Evolutionary conservation across 2,797 vertebrate species (phyloP).

Genomic region (Myotis planiceps): DNA sequence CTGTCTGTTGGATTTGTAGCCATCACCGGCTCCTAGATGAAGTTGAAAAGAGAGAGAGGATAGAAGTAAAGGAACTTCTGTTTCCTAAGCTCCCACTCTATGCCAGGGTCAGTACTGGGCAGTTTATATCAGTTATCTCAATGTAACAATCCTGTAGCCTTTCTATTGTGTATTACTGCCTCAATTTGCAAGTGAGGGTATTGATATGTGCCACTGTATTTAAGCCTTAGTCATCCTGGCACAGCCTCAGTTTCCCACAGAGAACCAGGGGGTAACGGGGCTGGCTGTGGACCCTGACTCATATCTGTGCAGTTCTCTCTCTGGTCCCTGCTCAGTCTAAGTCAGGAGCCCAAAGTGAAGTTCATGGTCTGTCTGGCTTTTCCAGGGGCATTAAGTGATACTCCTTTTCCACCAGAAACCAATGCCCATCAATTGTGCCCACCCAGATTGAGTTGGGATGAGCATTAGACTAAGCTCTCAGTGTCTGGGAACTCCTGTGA

Average conservation of each 20-base stretch:
- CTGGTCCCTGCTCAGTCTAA: not conserved
- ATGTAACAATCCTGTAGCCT: not conserved
- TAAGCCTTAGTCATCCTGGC: not conserved
- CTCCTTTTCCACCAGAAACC: not conserved
- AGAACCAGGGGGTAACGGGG: not conserved
- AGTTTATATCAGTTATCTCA: not conserved
- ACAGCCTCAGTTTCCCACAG: not conserved
- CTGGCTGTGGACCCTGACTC: not conserved
- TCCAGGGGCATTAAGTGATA: not conserved
- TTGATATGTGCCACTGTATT: not conserved
- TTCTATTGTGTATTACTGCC: not conserved
- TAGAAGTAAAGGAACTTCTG: not conserved
- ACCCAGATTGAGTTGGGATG: not conserved
- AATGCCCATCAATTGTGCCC: not conserved
- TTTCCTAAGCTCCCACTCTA: not conserved
- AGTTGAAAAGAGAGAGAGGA: not conserved
- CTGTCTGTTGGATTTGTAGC: not conserved
- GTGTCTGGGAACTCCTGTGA: not conserved
- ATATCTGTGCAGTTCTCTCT: not conserved
- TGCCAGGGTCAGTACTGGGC: not conserved
- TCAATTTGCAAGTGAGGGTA: not conserved
- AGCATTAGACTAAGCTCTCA: not conserved
- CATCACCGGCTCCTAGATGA: not conserved
- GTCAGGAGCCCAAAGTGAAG: not conserved
- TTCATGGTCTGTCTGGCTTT: not conserved